phyloP scores from a whole-genome alignment of 2,888 invertebrate genomes.

The Nipponacmea schrenckii region DNA sequence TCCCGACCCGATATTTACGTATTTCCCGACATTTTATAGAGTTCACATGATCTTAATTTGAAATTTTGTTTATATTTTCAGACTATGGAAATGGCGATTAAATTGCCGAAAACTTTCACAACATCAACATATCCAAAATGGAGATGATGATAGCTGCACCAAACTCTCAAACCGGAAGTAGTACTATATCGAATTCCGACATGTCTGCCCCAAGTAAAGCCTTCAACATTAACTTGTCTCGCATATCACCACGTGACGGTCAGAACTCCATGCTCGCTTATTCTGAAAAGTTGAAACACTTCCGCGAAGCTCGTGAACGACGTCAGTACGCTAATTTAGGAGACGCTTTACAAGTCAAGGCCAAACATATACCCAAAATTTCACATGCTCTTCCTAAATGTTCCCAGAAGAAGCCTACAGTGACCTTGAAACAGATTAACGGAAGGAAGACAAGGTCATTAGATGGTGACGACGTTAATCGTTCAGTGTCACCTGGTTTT shows the following conservation, averaged over 20 bases:
- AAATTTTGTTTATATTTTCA: too few species aligned
- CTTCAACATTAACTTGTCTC: not conserved
- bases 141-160: too few species aligned
- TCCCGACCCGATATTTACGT: too few species aligned
- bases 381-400: not conserved
- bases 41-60: too few species aligned
- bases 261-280: not conserved
- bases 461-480: not conserved
- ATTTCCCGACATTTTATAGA: too few species aligned
- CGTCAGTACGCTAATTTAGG: not conserved
- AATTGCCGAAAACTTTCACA: too few species aligned
- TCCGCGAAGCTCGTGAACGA: not conserved
- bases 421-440: not conserved
- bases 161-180: too few species aligned
- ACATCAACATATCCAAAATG: too few species aligned
- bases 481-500: not conserved
- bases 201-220: not conserved
- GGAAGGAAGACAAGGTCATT: not conserved
- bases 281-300: not conserved
- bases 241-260: not conserved
- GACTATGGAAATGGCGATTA: too few species aligned
- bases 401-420: not conserved
- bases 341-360: not conserved
- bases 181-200: too few species aligned
- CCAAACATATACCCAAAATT: constrained; percentile 1